Conservation (phyloP, 2,797 vertebrate genomes). For the Streptopelia turtur region DNA sequence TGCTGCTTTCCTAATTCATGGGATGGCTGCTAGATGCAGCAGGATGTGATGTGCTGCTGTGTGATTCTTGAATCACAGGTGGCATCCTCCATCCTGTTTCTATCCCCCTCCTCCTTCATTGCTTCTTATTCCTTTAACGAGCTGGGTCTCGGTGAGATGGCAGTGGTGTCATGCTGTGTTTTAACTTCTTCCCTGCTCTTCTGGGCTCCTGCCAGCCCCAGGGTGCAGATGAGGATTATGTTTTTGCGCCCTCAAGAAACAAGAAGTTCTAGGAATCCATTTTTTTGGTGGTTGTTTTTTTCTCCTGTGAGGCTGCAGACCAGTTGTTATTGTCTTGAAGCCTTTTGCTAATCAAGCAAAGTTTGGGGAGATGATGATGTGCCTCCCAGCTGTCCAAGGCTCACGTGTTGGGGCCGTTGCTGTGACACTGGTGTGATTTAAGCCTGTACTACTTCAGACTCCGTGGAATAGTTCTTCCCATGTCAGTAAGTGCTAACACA, state of each 20-base stretch:
- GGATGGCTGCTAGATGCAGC: not conserved
- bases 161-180: not conserved
- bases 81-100: fast-evolving
- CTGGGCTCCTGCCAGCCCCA: not conserved
- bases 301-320: not conserved
- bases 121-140: not conserved
- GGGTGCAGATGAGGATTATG: not conserved
- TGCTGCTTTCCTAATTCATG: fast-evolving
- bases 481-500: conserved; percentile 76
- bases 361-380: not conserved
- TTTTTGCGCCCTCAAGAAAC: not conserved
- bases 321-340: not conserved
- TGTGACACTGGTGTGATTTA: conserved; percentile 7
- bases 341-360: not conserved
- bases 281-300: fast-evolving
- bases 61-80: not conserved
- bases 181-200: not conserved
- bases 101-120: not conserved
- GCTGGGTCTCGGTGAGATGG: not conserved
- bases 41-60: not conserved
- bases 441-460: conserved; percentile 39
- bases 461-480: conserved; percentile 50
- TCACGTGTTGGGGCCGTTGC: not conserved
- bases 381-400: not conserved
- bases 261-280: not conserved